Percentiles rank a stretch among this genome's conserved stretches.
These are phyloP conservation scores for Ceramica pisi DNA, from an alignment of 2,888 invertebrate species.

Conservation along the genomic window DNA sequence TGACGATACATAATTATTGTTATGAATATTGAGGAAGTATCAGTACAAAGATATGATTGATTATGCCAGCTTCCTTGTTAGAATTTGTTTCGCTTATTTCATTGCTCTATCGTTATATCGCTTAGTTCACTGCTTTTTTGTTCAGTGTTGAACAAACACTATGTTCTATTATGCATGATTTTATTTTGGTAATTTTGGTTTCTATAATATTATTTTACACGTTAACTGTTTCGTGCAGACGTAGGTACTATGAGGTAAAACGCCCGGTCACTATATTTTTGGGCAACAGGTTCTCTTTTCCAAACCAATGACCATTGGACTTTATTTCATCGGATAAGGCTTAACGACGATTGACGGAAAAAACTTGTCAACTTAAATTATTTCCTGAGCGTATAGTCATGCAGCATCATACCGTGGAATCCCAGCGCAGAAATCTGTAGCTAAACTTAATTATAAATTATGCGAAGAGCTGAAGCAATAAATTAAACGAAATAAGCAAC, in stretches of 20 bases:
- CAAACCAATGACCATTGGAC: not conserved
- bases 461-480: conserved; percentile 40
- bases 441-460: conserved; percentile 29
- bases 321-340: not conserved
- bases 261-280: not conserved
- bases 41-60: conserved; percentile 6
- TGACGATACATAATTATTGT: not conserved
- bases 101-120: no score
- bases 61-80: not conserved
- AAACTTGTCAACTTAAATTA: not conserved
- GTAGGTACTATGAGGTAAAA: not conserved
- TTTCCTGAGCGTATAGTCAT: not conserved
- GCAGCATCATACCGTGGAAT: not conserved
- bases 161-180: no score
- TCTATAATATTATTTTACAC: no score
- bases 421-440: conserved; percentile 8
- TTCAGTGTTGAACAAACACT: no score
- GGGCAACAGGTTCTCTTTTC: not conserved
- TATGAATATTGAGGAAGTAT: conserved; percentile 1
- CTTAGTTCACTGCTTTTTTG: no score
- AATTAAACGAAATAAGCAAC: conserved; percentile 61
- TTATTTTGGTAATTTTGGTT: not conserved
- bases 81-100: not conserved
- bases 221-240: not conserved
- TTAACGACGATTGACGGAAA: not conserved